Conservation (phyloP, 2,113 vertebrate genomes). For the Phalacrocorax carbo region DNA sequence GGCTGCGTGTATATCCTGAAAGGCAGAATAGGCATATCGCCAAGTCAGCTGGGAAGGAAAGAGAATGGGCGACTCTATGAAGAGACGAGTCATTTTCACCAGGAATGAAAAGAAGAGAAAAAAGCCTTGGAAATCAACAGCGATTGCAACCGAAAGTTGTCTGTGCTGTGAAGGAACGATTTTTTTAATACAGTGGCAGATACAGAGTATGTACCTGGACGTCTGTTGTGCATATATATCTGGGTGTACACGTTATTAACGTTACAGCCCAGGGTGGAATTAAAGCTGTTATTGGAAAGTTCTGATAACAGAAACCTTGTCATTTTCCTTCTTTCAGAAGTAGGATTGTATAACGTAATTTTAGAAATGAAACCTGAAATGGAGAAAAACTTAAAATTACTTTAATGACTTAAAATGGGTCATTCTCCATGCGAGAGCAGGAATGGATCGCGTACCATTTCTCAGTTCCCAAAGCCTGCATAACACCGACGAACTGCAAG, state of each 20-base stretch:
- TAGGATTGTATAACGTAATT: neutral
- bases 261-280: neutral
- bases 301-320: neutral
- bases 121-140: neutral
- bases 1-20: conserved; percentile 76
- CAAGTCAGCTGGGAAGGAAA: neutral
- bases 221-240: neutral
- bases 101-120: neutral
- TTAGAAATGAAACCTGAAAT: neutral
- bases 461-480: neutral
- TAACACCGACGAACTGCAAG: neutral
- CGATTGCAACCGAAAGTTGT: neutral
- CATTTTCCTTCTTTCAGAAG: neutral
- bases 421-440: neutral
- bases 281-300: neutral
- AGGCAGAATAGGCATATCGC: neutral
- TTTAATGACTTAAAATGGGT: neutral
- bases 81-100: neutral
- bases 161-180: neutral
- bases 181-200: neutral
- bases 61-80: rapidly evolving
- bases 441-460: rapidly evolving
- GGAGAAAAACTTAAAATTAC: neutral
- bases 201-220: neutral
- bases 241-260: rapidly evolving